phyloP scores from a whole-genome alignment of 2,113 vertebrate genomes.

The Pyxicephalus adspersus region DNA sequence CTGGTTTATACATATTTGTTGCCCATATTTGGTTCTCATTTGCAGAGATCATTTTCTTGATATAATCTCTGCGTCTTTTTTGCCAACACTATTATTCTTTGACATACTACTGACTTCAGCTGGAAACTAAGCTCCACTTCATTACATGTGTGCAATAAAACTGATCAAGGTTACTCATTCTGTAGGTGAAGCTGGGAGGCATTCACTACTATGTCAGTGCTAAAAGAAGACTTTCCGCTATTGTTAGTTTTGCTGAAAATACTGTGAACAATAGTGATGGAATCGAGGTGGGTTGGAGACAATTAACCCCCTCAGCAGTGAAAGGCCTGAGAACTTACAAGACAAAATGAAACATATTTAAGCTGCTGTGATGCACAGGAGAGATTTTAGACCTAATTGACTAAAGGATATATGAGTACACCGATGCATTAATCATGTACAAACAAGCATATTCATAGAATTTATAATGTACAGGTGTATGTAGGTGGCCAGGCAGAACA shows the following conservation, averaged over 20 bases:
- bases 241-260: conserved; percentile 27
- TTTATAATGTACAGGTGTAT: too few relatives aligned
- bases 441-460: too few relatives aligned
- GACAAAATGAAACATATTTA: background rate
- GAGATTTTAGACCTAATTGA: background rate
- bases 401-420: too few relatives aligned
- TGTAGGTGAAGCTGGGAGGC: conserved; percentile 29
- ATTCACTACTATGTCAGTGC: background rate
- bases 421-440: too few relatives aligned
- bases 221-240: background rate
- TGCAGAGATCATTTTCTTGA: background rate
- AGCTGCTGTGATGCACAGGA: background rate
- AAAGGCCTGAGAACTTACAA: background rate
- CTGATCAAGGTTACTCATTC: conserved; percentile 21
- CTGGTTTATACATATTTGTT: background rate
- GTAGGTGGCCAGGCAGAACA: too few relatives aligned
- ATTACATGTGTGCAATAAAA: conserved; percentile 12
- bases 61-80: background rate
- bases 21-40: background rate
- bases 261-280: background rate
- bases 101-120: conserved; percentile 17
- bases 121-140: conserved; percentile 25
- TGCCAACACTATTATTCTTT: background rate
- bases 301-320: conserved; percentile 14
- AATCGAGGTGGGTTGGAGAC: conserved; percentile 12